Base-by-base conservation (phyloP, 2,113 vertebrate genomes). In the Thunnus maccoyii region DNA sequence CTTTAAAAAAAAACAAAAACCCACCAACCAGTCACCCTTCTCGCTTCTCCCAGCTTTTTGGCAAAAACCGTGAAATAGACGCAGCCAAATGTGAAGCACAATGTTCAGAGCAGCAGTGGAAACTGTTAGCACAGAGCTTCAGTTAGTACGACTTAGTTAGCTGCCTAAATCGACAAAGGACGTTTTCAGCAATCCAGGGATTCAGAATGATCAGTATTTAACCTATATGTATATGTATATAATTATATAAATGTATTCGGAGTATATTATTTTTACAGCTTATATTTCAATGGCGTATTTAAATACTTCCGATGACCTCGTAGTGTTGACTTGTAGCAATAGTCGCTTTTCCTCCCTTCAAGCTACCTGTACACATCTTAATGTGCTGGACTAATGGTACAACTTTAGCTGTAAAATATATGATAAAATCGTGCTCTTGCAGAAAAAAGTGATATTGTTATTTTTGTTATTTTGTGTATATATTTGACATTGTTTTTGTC, bases 121-220 rank as follows among this genome's bases (percentile, higher is more conserved):
- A 84, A 73, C 54, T 60, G 81, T 48, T 60, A 56, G 82, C 55
- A 36, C 60, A 76, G n/a, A 70, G 46, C 57, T 71, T 71, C 58
- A 61, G 72, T 66, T 84, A 66, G 88, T 74, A 73, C 36, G 55
- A 84, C 76, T 76, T 66, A 73, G 60, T 81, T 85, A 69, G 82
- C 86, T 91, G 86, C 88, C 85, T 92, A 88, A 83, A 90, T 73
- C 73, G 17, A 85, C 76, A 88, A 80, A 75, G 69, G 76, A 79
- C 18, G 44, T 90, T 91, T 87, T 92, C 81, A 91, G 81, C 89
- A 86, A 93, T 92, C 91, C 94, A 94, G 93, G 94, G 92, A 94
- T 92, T 91, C 85, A 90, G 80, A 88, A 86, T 88, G 88, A 92
- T 95, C 94, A 95, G 95, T 96, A 95, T 96, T 95, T 94, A 94